A percentile compares a stretch with the other conserved stretches of the same genome.
Conservation (phyloP, 2,888 invertebrate species). For the Diplazon laetatorius region DNA sequence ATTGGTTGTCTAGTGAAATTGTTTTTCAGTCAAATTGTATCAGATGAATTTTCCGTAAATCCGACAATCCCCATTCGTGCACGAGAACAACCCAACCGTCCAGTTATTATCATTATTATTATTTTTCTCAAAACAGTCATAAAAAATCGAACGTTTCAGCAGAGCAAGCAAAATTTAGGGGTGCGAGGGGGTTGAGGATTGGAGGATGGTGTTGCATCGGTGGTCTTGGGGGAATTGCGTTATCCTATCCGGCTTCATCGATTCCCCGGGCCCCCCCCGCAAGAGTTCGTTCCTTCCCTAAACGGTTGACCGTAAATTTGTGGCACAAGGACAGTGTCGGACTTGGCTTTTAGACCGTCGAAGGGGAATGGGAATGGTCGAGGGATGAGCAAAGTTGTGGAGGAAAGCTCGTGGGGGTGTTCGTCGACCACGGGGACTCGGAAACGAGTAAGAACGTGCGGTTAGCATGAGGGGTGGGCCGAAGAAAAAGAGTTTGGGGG, state of each 20-base stretch:
- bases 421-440: slow-evolving; percentile 8
- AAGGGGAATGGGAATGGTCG: slow-evolving; percentile 44
- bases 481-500: slow-evolving; percentile 53
- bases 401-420: slow-evolving; percentile 40
- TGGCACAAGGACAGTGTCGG: slow-evolving; percentile 28
- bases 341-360: slow-evolving; percentile 51
- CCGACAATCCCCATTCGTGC: no score
- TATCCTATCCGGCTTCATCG: slow-evolving; percentile 44
- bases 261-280: no score
- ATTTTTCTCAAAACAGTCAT: background rate
- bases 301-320: slow-evolving; percentile 42
- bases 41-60: no score
- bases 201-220: background rate
- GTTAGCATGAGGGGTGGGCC: no score
- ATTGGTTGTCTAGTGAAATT: no score
- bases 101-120: no score
- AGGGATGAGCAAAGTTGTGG: slow-evolving; percentile 34
- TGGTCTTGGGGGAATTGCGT: background rate
- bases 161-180: background rate
- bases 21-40: no score
- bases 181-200: no score
- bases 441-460: background rate
- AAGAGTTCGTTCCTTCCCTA: slow-evolving; percentile 24
- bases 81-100: no score
- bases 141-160: background rate